Base-by-base conservation (phyloP, 1,140 invertebrate genomes). In the Hyphantria cunea region DNA sequence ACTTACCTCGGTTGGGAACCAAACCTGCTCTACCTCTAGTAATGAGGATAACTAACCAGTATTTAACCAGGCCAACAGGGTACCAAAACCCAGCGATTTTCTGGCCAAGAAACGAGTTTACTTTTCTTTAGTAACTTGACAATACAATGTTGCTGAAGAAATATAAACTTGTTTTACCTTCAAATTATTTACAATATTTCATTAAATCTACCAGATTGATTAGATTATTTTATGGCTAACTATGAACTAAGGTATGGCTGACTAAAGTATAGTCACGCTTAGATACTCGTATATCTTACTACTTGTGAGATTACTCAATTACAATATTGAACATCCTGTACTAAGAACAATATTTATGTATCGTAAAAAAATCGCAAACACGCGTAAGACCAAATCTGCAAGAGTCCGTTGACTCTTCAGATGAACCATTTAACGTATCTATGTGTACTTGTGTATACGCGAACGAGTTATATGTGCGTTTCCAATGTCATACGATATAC, bases 401-500 rank as follows among this genome's bases (percentile, higher is more conserved):
- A 32, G 55, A 55, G 78, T 76, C 68, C 80, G 69, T 78, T 80
- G 78, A 81, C 78, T 82, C 69, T 68, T 48, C 68, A 62, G 70
- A 76, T 81, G 76, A 76, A 81, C 74, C 78, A 79, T 81, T 78
- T 81, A 81, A 67, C 64, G 55, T 61, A 63, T 58, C 44, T 50
- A 66, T 59, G 55, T 58, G 47, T 44, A 63, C 54, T 51, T 74
- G 64, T 69, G 64, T 70, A 67, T 61, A 55, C 66, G 48, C 50
- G 65, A 80, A 78, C 78, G 59, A 72, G 78, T 81, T 79, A 56
- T 56, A 53, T 44, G 59, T 42, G 42, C 48, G 74, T 78, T 64
- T 69, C 71, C 78, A 78, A 74, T 78, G 64, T 49, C 13, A 10
- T 13, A 10, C 45, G 55, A 11, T 32, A 37, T n/a, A 31, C 33